phyloP scores from a whole-genome alignment of 2,888 invertebrate genomes.

The Polydrusus pterygomalis region DNA sequence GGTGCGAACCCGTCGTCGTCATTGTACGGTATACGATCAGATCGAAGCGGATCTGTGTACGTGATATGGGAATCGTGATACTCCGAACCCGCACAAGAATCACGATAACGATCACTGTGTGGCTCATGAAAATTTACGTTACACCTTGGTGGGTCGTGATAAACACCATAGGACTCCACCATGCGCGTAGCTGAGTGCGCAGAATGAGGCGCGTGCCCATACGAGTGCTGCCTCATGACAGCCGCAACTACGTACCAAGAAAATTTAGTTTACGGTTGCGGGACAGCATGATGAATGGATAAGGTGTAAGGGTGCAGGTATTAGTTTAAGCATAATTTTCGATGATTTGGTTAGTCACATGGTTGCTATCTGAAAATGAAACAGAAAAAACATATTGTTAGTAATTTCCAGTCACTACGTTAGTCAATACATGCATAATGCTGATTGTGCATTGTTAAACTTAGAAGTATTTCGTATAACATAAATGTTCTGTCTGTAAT shows the following conservation, averaged over 20 bases:
- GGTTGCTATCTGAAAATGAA: constrained; percentile 48
- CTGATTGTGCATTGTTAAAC: constrained; percentile 12
- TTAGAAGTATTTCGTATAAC: no score
- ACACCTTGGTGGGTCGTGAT: constrained; percentile 62
- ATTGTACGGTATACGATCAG: constrained; percentile 37
- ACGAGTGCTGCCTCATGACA: constrained; percentile 53
- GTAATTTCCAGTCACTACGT: not conserved
- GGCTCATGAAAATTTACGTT: constrained; percentile 54
- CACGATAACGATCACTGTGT: constrained; percentile 46
- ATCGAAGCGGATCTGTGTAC: constrained; percentile 47
- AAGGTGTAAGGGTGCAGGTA: constrained; percentile 12
- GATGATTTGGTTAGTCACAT: constrained; percentile 41
- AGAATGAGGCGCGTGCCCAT: constrained; percentile 44
- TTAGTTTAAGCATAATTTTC: constrained; percentile 30
- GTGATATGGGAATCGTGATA: constrained; percentile 52
- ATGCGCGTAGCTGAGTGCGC: constrained; percentile 66
- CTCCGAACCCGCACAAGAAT: constrained; percentile 32
- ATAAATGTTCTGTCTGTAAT: no score
- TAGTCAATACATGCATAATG: not conserved
- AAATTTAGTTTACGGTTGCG: constrained; percentile 66
- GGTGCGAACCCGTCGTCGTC: constrained; percentile 68
- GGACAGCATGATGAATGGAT: constrained; percentile 25
- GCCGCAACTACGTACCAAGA: constrained; percentile 61
- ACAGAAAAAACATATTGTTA: constrained; percentile 11
- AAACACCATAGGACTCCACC: constrained; percentile 72